phyloP scores from a whole-genome alignment of 1,140 invertebrate species.

The Meloidogyne hapla region DNA sequence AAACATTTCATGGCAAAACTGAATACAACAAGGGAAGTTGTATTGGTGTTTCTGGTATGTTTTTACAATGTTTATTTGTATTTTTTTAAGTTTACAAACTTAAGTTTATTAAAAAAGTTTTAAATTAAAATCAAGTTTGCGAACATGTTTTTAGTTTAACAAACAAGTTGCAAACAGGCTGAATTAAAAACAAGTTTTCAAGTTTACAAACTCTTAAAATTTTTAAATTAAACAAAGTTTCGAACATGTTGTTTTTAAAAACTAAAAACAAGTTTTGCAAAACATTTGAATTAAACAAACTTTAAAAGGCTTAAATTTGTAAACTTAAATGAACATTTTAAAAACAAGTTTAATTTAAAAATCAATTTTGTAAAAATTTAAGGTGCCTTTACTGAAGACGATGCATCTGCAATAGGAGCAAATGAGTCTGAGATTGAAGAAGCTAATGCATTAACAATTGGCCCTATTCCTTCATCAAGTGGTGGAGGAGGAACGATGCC shows the following conservation, averaged over 20 bases:
- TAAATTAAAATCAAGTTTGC: too few species aligned
- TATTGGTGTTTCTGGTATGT: not conserved
- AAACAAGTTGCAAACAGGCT: too few species aligned
- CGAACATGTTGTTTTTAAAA: too few species aligned
- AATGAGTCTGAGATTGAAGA: slow-evolving; percentile 54
- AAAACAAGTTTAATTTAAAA: not conserved
- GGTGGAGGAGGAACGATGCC: not conserved
- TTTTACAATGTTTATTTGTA: slow-evolving; percentile 1
- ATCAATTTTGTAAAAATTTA: slow-evolving; percentile 2
- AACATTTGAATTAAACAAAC: too few species aligned
- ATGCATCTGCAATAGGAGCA: slow-evolving; percentile 27
- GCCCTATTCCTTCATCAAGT: slow-evolving; percentile 17
- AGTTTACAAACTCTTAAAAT: too few species aligned
- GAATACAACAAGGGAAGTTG: slow-evolving; percentile 56
- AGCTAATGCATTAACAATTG: not conserved
- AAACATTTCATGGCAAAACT: slow-evolving; percentile 64
- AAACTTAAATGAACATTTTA: too few species aligned
- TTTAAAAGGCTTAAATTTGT: too few species aligned
- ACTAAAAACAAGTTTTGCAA: too few species aligned
- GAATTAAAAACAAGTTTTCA: too few species aligned
- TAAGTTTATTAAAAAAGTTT: too few species aligned
- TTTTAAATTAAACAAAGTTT: too few species aligned
- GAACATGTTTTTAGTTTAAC: too few species aligned
- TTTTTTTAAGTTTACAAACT: not conserved
- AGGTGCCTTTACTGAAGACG: not conserved